Conservation (phyloP, 2,113 vertebrate genomes). For the Porphyrio hochstetteri region DNA sequence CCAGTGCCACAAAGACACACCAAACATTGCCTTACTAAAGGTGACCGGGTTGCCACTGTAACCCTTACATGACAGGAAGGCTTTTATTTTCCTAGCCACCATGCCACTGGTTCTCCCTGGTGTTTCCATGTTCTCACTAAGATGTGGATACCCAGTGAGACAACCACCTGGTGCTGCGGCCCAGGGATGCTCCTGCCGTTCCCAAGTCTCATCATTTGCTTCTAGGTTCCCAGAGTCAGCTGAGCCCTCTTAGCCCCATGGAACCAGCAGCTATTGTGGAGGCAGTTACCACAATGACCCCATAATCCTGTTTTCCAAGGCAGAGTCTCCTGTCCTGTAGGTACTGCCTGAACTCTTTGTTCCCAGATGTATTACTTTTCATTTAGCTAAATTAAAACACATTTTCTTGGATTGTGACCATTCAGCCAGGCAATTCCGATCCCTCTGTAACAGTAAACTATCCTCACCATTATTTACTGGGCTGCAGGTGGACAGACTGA, state of each 20-base stretch:
- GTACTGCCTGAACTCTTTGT: slow-evolving; percentile 33
- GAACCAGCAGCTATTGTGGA: neutral
- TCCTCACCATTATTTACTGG: slow-evolving; percentile 58
- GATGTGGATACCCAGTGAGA: rapidly evolving
- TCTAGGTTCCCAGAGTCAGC: neutral
- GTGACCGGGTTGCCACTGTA: neutral
- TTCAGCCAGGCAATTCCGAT: slow-evolving; percentile 35
- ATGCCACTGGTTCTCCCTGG: neutral
- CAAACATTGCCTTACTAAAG: neutral
- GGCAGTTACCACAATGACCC: neutral
- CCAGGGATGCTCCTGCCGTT: neutral
- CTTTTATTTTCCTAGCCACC: neutral
- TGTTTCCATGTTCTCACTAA: neutral
- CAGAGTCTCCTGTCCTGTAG: slow-evolving; percentile 21
- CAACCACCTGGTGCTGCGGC: neutral
- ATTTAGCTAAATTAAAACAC: slow-evolving; percentile 67
- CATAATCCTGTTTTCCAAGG: slow-evolving; percentile 43
- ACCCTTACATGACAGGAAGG: neutral
- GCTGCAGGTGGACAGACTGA: slow-evolving; percentile 60
- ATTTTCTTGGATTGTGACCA: slow-evolving; percentile 51
- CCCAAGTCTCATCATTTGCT: neutral
- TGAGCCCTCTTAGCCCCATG: neutral
- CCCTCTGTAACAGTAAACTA: slow-evolving; percentile 63
- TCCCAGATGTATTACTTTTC: slow-evolving; percentile 67
- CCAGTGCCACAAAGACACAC: neutral